Conservation (phyloP, 2,797 vertebrate genomes). For the Trachops cirrhosus region DNA sequence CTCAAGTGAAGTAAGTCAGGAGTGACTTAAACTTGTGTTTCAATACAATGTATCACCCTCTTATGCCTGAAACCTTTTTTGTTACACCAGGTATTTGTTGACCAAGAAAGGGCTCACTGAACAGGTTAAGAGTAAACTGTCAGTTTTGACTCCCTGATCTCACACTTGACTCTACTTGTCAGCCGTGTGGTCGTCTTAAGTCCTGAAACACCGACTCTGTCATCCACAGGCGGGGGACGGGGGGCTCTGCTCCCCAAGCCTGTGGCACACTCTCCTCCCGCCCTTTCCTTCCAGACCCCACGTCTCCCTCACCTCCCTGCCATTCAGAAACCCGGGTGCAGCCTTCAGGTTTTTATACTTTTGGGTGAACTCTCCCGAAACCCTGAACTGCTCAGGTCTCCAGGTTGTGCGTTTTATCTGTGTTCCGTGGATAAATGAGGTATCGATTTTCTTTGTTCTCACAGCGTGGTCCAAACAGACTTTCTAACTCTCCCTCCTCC, state of each 20-base stretch:
- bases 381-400: not conserved
- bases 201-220: not conserved
- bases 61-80: not conserved
- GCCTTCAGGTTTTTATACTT: not conserved
- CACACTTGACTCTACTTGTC: not conserved
- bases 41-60: not conserved
- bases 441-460: not conserved
- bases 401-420: not conserved
- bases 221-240: no score
- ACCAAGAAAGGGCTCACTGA: not conserved
- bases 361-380: not conserved
- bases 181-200: fast-evolving
- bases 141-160: not conserved
- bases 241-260: fast-evolving
- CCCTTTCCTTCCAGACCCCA: not conserved
- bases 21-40: not conserved
- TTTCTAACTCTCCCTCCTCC: not conserved
- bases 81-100: not conserved
- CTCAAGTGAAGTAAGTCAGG: not conserved
- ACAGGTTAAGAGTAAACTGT: not conserved
- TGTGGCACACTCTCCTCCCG: not conserved
- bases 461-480: not conserved
- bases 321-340: not conserved
- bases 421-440: not conserved
- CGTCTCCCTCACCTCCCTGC: not conserved